Conservation (phyloP, 2,113 vertebrate genomes). For the Clarias macrocephalus region DNA sequence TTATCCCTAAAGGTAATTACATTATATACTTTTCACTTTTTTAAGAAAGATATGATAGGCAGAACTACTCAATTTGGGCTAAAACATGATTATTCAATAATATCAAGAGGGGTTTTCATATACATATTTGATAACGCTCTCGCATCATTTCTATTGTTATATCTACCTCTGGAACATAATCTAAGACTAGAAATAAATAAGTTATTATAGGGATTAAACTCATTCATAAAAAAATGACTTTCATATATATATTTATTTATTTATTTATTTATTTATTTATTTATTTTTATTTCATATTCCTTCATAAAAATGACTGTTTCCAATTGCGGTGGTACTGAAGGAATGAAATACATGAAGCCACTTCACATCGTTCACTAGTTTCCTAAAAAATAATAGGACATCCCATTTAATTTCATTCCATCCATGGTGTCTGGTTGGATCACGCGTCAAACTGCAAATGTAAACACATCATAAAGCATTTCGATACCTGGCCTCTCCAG, state of each 20-base stretch:
- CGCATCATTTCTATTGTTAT: neutral
- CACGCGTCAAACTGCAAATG: neutral
- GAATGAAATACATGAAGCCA: neutral
- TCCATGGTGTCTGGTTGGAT: neutral
- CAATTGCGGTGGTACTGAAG: neutral
- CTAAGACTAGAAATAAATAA: neutral
- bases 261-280: no score
- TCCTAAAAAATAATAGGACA: neutral
- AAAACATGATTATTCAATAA: neutral
- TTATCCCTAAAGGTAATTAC: neutral
- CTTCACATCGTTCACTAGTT: neutral
- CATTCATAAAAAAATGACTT: no score
- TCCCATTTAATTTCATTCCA: neutral
- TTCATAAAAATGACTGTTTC: neutral
- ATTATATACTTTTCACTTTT: no score
- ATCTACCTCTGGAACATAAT: neutral
- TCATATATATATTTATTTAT: no score
- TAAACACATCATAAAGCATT: neutral
- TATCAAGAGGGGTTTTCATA: neutral
- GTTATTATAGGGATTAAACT: neutral
- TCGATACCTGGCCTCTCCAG: conserved; percentile 91
- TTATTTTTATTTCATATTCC: no score
- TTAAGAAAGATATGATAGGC: neutral
- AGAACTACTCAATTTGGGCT: neutral
- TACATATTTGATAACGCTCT: neutral